phyloP scores from a whole-genome alignment of 2,888 invertebrate species.

The Limnephilus rhombicus region DNA sequence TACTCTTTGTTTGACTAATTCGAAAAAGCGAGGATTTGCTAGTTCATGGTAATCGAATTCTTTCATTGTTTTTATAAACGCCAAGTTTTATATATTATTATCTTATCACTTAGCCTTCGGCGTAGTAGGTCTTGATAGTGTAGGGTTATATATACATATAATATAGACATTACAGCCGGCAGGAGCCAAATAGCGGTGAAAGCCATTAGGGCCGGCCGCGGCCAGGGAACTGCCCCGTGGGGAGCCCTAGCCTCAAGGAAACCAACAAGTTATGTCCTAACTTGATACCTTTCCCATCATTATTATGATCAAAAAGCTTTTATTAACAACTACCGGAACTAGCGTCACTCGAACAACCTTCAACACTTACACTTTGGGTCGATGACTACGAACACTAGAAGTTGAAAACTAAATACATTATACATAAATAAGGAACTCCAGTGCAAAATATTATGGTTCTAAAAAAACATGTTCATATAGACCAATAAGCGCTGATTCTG shows the following conservation, averaged over 20 bases:
- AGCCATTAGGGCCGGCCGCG: conserved; percentile 1
- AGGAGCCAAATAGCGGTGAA: not conserved
- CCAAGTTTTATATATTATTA: not conserved
- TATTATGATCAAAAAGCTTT: conserved; percentile 1
- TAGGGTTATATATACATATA: not conserved
- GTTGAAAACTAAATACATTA: not conserved
- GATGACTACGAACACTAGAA: not conserved
- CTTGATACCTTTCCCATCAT: not conserved
- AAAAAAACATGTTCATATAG: no score
- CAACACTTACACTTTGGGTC: conserved; percentile 5
- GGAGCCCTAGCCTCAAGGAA: not conserved
- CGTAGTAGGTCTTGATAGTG: not conserved
- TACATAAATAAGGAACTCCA: not conserved
- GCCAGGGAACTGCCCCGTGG: not conserved
- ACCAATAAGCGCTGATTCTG: no score
- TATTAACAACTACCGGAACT: not conserved
- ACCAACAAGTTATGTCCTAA: conserved; percentile 1
- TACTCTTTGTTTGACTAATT: not conserved
- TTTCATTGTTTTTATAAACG: not conserved
- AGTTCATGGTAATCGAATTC: not conserved
- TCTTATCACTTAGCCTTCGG: not conserved
- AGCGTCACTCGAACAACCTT: not conserved
- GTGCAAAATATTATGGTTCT: no score
- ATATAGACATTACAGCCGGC: not conserved
- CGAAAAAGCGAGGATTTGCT: not conserved